Base-by-base conservation (phyloP, 2,888 invertebrate genomes). In the Leptopilina myrica region DNA sequence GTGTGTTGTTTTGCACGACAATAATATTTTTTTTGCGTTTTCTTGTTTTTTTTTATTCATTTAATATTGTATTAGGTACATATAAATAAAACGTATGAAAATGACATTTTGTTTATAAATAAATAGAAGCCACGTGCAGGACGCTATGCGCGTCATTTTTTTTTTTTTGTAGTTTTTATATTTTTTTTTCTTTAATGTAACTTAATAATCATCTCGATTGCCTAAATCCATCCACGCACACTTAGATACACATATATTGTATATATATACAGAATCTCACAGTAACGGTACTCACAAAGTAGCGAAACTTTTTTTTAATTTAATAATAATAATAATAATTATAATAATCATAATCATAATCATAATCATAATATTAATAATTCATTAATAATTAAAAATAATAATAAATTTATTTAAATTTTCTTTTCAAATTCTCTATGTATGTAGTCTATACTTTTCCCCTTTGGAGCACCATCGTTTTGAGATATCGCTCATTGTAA, bases 61-160 rank as follows among this genome's bases (percentile, higher is more conserved):
- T 59, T 80, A 79, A 82, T 77, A 78, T 75, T 73, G 20, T 56
- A 56, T 73, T 53, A 73, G 69, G 49, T 53, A 79, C 76, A 59
- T 79, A 77, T 81, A 78, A 82, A 82, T 77, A 79, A 67, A 79
- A 82, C 66, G 78, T 78, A 82, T 77, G 79, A 82, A 79, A 82
- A 81, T 81, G 62, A 78, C 76, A 69, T 76, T 79, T 76, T 77
- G 77, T 64, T 20, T 78, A 80, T 80, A 79, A 81, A 81, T 82
- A 83, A 84, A 79, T 81, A 79, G 73, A 83, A 78, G 73, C 79
- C 77, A 81, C 79, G 59, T 67, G 76, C 43, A 66, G 79, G 75
- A 73, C 76, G 77, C 33, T 65, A 43, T 53, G 49, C 62, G 64
- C 65, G 76, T 76, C 76, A n/a, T 53, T 62, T 59, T n/a, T 59